Conservation (phyloP, 2,888 invertebrate species). For the Boloria selene region DNA sequence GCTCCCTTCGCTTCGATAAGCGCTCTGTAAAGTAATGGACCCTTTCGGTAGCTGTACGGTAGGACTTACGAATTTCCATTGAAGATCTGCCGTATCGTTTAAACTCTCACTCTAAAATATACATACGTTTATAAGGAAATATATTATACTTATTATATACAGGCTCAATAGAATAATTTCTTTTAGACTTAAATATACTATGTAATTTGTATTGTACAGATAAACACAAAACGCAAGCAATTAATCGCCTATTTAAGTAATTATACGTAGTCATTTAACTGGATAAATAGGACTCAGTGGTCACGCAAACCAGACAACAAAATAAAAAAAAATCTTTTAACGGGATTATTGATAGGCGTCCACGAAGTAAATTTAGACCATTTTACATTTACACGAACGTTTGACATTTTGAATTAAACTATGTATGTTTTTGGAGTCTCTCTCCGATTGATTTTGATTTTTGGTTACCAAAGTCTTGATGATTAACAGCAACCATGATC, state of each 20-base stretch:
- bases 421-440: too few species aligned
- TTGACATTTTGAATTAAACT: too few species aligned
- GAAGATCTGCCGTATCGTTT: constrained; percentile 49
- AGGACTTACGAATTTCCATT: constrained; percentile 70
- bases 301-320: constrained; percentile 19
- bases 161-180: neutral
- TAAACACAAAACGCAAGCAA: constrained; percentile 13
- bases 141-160: neutral
- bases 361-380: constrained; percentile 66
- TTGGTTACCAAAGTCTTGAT: neutral
- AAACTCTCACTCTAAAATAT: constrained; percentile 15
- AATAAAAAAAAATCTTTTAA: constrained; percentile 65
- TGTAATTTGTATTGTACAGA: neutral
- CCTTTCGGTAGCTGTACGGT: constrained; percentile 66
- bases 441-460: neutral
- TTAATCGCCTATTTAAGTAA: constrained; percentile 16
- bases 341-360: constrained; percentile 71
- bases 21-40: constrained; percentile 76
- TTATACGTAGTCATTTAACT: constrained; percentile 18
- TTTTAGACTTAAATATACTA: neutral
- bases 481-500: too few species aligned
- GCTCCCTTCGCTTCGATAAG: constrained; percentile 71
- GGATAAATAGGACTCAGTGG: constrained; percentile 22
- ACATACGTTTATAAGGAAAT: neutral
- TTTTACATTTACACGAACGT: neutral